phyloP scores from a whole-genome alignment of 2,113 vertebrate genomes.

The Andinoacara biseriatus region DNA sequence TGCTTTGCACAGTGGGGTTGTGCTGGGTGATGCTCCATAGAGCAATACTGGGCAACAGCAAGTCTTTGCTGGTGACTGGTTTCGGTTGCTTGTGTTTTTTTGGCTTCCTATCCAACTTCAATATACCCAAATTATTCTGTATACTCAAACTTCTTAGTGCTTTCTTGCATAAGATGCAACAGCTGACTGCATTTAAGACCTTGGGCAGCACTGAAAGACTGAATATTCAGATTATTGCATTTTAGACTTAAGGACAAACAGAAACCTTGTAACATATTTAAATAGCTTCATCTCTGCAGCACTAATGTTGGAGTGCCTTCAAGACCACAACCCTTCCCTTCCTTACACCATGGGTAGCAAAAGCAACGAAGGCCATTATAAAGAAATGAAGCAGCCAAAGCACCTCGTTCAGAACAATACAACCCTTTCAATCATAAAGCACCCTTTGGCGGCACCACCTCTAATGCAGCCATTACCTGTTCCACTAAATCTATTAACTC shows the following conservation, averaged over 20 bases:
- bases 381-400: slow-evolving; percentile 13
- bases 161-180: too few species aligned
- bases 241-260: background rate
- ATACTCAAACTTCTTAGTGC: background rate
- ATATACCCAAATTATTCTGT: background rate
- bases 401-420: slow-evolving; percentile 2
- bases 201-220: background rate
- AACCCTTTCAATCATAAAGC: slow-evolving; percentile 30
- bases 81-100: background rate
- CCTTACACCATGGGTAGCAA: background rate
- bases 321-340: background rate
- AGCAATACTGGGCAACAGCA: background rate
- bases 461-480: slow-evolving; percentile 9
- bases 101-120: background rate
- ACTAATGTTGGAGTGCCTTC: background rate
- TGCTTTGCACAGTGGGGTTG: background rate
- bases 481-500: slow-evolving; percentile 16
- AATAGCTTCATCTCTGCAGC: background rate
- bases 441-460: slow-evolving; percentile 18
- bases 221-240: background rate
- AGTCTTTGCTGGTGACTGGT: background rate
- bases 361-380: slow-evolving; percentile 4
- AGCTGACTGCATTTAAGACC: background rate
- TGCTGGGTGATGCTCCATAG: background rate
- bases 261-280: background rate